Percentiles rank a stretch among this genome's conserved stretches.
Conservation (phyloP, 2,888 invertebrate species). For the Acanthosepion lycidas region DNA sequence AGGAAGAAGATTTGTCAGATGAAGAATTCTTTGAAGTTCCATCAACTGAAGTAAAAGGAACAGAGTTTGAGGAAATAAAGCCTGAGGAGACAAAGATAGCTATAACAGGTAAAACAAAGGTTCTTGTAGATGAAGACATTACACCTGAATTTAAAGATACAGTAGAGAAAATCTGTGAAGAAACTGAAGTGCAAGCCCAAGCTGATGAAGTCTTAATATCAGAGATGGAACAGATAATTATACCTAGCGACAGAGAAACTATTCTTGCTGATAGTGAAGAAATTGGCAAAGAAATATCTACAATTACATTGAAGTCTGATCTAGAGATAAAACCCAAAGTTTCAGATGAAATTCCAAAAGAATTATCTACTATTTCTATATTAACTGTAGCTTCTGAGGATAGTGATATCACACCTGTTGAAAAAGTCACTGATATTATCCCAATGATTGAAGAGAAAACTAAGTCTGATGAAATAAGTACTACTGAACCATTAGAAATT, state of each 20-base stretch:
- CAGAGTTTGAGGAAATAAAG: not conserved
- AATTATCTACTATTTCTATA: not conserved
- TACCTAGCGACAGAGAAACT: not conserved
- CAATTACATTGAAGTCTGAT: constrained; percentile 15
- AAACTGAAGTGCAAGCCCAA: constrained; percentile 33
- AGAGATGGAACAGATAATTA: constrained; percentile 42
- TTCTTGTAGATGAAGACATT: not conserved
- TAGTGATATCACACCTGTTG: not conserved
- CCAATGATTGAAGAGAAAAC: not conserved
- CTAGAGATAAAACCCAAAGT: not conserved
- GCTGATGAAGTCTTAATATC: constrained; percentile 21
- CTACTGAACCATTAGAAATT: not conserved
- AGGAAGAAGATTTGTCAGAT: not conserved
- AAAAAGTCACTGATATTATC: not conserved
- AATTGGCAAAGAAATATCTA: constrained; percentile 35
- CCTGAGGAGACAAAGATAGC: not conserved
- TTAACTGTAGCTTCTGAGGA: not conserved
- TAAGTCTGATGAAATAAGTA: not conserved
- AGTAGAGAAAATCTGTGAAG: constrained; percentile 47
- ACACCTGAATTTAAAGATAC: constrained; percentile 43
- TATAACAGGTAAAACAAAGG: constrained; percentile 25
- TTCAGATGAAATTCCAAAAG: constrained; percentile 46
- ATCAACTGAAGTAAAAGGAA: constrained; percentile 41
- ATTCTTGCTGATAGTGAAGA: not conserved
- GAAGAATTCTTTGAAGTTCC: constrained; percentile 47